Evolutionary conservation across 2,888 invertebrate genomes (phyloP).

Genomic region (Cryptops parisi): DNA sequence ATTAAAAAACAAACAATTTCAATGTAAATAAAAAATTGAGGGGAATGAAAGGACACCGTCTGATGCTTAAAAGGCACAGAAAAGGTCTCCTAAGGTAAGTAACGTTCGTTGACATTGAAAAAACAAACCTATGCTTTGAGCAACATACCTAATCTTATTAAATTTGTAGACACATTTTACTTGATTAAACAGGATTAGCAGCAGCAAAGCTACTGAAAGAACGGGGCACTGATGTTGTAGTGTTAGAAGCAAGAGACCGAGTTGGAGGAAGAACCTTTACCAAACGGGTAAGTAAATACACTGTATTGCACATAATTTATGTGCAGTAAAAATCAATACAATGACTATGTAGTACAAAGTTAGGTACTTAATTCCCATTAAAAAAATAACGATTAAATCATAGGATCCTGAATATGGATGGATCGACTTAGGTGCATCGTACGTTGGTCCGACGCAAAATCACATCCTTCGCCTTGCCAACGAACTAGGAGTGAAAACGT

Average conservation of each 20-base stretch:
- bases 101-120: no score
- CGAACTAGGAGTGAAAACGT: slow-evolving; percentile 30
- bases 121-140: no score
- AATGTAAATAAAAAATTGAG: neutral
- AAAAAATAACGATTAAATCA: neutral
- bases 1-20: neutral
- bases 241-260: slow-evolving; percentile 7
- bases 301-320: no score
- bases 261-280: slow-evolving; percentile 11
- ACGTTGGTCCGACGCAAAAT: slow-evolving; percentile 32
- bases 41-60: no score
- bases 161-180: no score
- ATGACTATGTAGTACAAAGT: no score
- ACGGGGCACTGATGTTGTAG: neutral
- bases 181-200: slow-evolving; percentile 4
- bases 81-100: no score
- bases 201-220: slow-evolving; percentile 8
- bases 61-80: no score
- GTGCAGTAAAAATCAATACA: no score
- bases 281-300: slow-evolving; percentile 9
- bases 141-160: no score
- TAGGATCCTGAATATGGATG: slow-evolving; percentile 18
- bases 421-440: slow-evolving; percentile 33
- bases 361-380: neutral
- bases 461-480: slow-evolving; percentile 29